Evolutionary conservation across 2,888 invertebrate genomes (phyloP), one percentile per base, ranked within the genome.

Genomic region (Diabrotica balteata): DNA sequence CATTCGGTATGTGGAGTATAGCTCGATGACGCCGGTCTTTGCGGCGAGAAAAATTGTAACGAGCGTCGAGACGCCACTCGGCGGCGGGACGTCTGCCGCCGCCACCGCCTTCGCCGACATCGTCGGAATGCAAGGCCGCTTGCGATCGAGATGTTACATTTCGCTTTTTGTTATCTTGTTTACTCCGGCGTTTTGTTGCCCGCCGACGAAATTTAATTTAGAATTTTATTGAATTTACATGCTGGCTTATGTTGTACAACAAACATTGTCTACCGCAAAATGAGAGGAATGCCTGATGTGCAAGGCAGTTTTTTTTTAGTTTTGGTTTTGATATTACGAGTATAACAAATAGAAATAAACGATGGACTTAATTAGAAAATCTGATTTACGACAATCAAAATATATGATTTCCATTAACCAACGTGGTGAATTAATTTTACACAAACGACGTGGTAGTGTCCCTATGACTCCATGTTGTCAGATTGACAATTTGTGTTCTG

Each of bases 151-250:
- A 62, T 59, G 67, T 69, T 51, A 69, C 51, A 43, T 64, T 61
- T 51, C 43, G 11, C 43, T 44, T 61, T 63, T 65, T 22, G 50
- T 53, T 54, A 63, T 65, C 60, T 65, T 59, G 65, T 47, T 59
- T 47, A 52, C 53, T 11, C 49, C 59, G 59, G 44, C 51, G 49
- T 68, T 68, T 67, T 68, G 64, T 70, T 68, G 58, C 63, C 59
- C 70, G 59, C 65, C 63, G 62, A 63, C 63, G 57, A 70, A 73
- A 73, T 73, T 69, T 68, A 71, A 71, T 73, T 73, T 68, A 32
- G 57, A 64, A 68, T 68, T 68, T 70, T 73, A 73, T 68, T 73
- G 73, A 64, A 71, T 69, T 57, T 66, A 63, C 64, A 68, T 63
- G 52, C 59, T 22, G 64, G 63, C 17, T 49, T 59, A 32, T 59